Evolutionary conservation across 2,113 vertebrate genomes (phyloP).

Genomic region (Eira barbara): DNA sequence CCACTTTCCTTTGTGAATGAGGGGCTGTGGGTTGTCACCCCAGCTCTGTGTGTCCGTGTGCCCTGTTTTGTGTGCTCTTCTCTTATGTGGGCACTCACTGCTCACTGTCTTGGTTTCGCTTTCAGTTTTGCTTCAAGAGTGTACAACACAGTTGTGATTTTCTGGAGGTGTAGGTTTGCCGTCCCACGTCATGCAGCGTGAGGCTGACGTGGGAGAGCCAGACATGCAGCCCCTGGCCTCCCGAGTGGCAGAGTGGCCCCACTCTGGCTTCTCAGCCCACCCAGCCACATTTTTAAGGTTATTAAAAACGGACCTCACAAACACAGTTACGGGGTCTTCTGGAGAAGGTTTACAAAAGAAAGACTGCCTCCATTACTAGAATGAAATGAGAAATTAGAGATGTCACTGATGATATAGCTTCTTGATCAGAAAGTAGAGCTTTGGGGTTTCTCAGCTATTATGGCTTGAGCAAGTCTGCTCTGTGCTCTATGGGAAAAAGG

Average conservation of each 20-base stretch:
- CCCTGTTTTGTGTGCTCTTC: neutral
- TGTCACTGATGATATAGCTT: neutral
- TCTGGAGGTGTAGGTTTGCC: neutral
- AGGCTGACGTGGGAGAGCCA: neutral
- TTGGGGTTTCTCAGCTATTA: neutral
- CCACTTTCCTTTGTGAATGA: neutral
- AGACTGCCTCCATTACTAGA: neutral
- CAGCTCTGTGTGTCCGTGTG: rapidly evolving
- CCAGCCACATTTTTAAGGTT: neutral
- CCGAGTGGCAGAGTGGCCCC: no score
- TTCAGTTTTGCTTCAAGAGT: neutral
- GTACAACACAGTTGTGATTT: neutral
- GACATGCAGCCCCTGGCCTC: neutral
- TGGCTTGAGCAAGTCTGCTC: neutral
- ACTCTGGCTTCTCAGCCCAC: rapidly evolving
- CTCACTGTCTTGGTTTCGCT: neutral
- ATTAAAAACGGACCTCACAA: neutral
- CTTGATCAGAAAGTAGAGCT: neutral
- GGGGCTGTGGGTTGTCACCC: neutral
- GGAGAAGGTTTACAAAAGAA: neutral
- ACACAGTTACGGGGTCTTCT: neutral
- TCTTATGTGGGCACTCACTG: neutral
- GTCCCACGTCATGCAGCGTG: rapidly evolving
- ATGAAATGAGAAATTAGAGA: neutral
- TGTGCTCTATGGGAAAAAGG: neutral